These are phyloP conservation scores for Synanthedon andrenaeformis DNA, from an alignment of 2,888 invertebrate genomes.

Conservation along the genomic window DNA sequence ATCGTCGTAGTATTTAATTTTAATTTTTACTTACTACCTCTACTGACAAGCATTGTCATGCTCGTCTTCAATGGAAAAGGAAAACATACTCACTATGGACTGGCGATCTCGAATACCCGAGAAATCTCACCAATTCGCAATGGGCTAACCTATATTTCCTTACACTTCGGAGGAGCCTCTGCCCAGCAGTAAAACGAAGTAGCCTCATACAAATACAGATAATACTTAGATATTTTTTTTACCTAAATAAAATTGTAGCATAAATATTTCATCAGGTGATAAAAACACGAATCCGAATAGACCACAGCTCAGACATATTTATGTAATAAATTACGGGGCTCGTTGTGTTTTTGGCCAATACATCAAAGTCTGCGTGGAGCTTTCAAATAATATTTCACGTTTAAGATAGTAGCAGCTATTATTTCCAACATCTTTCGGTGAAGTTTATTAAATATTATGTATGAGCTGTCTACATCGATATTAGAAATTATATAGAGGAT, in stretches of 20 bases:
- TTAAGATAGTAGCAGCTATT: not conserved
- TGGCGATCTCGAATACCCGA: too few relatives aligned
- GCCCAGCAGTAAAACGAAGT: not conserved
- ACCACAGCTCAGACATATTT: not conserved
- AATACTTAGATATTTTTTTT: not conserved
- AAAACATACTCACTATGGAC: not conserved
- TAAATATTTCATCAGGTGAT: too few relatives aligned
- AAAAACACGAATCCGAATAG: not conserved
- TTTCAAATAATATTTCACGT: not conserved
- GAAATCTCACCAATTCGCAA: too few relatives aligned
- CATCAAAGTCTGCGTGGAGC: not conserved
- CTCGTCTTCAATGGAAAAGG: not conserved
- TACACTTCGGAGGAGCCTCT: too few relatives aligned
- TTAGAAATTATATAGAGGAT: not conserved
- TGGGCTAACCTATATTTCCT: too few relatives aligned
- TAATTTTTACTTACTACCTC: too few relatives aligned
- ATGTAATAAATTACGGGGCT: not conserved
- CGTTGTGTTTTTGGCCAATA: not conserved
- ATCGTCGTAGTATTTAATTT: too few relatives aligned
- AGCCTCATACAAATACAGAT: too few relatives aligned
- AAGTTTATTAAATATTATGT: not conserved
- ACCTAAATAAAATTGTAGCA: not conserved
- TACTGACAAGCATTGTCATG: too few relatives aligned
- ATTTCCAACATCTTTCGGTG: not conserved
- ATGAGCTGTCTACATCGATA: not conserved